Evolutionary conservation across 2,888 invertebrate genomes (phyloP), one percentile per base, ranked within the genome.

Genomic region (Eucera pruinosa): DNA sequence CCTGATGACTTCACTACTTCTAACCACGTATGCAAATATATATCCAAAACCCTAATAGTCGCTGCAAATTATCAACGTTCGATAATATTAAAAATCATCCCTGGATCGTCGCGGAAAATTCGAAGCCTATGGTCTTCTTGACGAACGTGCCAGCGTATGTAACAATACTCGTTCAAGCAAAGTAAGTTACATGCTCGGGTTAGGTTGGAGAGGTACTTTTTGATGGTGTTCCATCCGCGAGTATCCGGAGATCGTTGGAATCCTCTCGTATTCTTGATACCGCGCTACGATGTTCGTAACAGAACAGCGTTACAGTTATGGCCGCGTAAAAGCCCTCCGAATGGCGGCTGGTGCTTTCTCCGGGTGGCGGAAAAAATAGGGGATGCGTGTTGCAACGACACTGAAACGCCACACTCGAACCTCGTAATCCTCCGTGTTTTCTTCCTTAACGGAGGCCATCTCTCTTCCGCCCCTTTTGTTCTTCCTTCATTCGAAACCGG

Each of bases 281-380:
- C 61, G 45, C 50, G 39, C 13, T 58, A 67, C 52, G 78, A 65
- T 76, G 75, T 68, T 78, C 72, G 75, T 65, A 73, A 69, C 70
- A 45, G 33, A 55, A 64, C 65, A 62, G 36, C 33, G 76, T 83
- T 80, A 80, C 76, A 77, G 79, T 85, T 84, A 86, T 58, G 74
- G 58, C 71, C 77, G 69, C 81, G 79, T 86, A 84, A 86, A 87
- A 83, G 81, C 84, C 61, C 55, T 39, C 54, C 68, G 76, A 81
- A 87, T 81, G 58, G 78, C 72, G 20, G 36, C 36, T 58, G 55
- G 57, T 68, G 39, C 30, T 55, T 48, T 33, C 54, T 43, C 41
- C 23, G 6, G 1, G 20, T 54, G 47, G n/a, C 0, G 55, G 27
- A 69, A 57, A 48, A 69, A 64, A 70, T 20, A 60, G 11, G 52